Evolutionary conservation across 2,797 vertebrate species (phyloP).

Genomic region (Acipenser transmontanus): DNA sequence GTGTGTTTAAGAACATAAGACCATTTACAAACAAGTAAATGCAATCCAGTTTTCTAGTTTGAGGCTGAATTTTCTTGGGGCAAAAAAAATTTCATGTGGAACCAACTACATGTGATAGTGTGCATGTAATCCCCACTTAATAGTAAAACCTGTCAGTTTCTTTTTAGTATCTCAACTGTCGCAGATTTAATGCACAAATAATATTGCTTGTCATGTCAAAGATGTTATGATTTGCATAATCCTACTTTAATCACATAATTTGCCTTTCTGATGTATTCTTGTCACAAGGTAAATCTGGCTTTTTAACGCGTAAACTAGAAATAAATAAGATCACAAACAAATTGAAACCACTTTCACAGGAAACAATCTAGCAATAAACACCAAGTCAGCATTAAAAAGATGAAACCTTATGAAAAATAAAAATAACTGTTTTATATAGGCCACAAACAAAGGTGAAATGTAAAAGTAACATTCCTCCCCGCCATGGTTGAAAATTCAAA

Average conservation of each 20-base stretch:
- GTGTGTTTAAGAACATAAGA: too few species aligned
- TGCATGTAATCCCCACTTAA: constrained; percentile 8
- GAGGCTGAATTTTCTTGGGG: too few species aligned
- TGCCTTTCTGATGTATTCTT: constrained; percentile 3
- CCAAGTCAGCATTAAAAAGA: too few species aligned
- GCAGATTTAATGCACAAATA: constrained; percentile 9
- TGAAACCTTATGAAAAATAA: too few species aligned
- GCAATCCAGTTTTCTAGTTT: too few species aligned
- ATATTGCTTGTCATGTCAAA: constrained; percentile 13
- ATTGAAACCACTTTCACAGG: too few species aligned
- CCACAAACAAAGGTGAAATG: too few species aligned
- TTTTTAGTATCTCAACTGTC: constrained; percentile 4
- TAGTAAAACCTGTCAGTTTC: constrained; percentile 12
- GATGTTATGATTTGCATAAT: constrained; percentile 3
- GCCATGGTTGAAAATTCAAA: too few species aligned
- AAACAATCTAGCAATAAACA: too few species aligned
- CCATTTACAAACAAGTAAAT: too few species aligned
- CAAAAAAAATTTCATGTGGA: neutral
- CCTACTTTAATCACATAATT: constrained; percentile 5
- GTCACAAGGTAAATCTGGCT: constrained; percentile 42
- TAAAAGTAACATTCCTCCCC: too few species aligned
- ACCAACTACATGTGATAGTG: neutral
- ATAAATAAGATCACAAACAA: neutral
- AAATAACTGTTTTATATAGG: too few species aligned
- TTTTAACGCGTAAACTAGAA: constrained; percentile 30